These are phyloP conservation scores for Rhynchotus rufescens DNA, from an alignment of 2,797 vertebrate species.

Conservation along the genomic window DNA sequence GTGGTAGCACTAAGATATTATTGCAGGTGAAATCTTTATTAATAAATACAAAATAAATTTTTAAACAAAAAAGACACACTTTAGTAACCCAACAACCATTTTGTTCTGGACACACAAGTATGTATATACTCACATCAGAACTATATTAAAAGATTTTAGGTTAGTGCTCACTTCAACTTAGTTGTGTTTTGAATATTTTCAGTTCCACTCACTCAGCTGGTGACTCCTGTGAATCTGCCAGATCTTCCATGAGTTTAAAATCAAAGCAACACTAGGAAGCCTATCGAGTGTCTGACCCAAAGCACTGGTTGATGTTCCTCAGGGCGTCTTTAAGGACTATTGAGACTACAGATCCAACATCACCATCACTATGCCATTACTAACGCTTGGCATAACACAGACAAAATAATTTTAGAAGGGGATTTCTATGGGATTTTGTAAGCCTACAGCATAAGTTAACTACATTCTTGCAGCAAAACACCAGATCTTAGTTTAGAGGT, in stretches of 20 bases:
- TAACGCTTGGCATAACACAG: background rate
- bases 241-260: constrained; percentile 1
- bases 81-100: background rate
- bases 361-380: too few relatives aligned
- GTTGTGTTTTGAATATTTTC: background rate
- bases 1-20: constrained; percentile 36
- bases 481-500: background rate
- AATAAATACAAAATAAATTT: constrained; percentile 41
- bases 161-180: background rate
- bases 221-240: background rate
- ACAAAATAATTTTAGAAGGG: background rate
- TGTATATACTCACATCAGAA: background rate
- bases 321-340: background rate
- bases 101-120: background rate
- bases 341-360: background rate
- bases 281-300: background rate
- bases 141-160: background rate
- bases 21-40: constrained; percentile 53
- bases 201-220: background rate
- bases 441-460: background rate
- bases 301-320: background rate
- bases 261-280: background rate
- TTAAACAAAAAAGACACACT: background rate
- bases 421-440: background rate
- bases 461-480: background rate